Evolutionary conservation across 2,888 invertebrate genomes (phyloP), one percentile per base, ranked within the genome.

Genomic region (Chymomyza fuscimana): DNA sequence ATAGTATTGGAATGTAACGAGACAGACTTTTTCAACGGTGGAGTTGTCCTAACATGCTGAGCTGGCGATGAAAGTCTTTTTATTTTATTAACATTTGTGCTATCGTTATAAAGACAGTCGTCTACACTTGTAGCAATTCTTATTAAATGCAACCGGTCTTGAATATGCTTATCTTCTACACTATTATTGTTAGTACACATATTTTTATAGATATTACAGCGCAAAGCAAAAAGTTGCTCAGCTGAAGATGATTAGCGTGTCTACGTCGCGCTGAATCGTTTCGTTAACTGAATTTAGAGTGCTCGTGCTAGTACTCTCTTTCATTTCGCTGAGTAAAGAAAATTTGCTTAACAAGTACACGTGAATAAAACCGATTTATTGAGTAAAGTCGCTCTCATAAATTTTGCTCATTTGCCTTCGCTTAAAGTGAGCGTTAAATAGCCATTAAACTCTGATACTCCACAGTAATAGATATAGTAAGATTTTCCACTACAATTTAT

Each of bases 111-210:
- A 67, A 73, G 50, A 46, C 59, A 12, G 19, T 62, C 51, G 52
- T 71, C 72, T 15, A 69, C 63, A 29, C 68, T 71, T 65, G 62
- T 25, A 58, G 58, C 12, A 22, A 25, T 82, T 16, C 63, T 74
- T 40, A 61, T 72, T 36, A 78, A 76, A 61, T 79, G 76, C 51
- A 79, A 63, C 73, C 82, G 80, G 70, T 78, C 84, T 72, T 76
- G 71, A 67, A 29, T 59, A 50, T 70, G 73, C 73, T 87, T 83
- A 87, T 83, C 83, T 73, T 66, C 9, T 62, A 64, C 63, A 59
- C 56, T 79, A 60, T 73, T 78, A 72, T 79, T 67, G 69, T 76
- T 76, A 54, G 78, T 80, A 75, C 85, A 86, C 87, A 87, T 83
- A 69, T 58, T 25, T 54, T 22, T 16, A 29, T 62, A 75, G 82